Evolutionary conservation across 2,888 invertebrate species (phyloP), one percentile per base, ranked within the genome.

Genomic region (Elmis aenea): DNA sequence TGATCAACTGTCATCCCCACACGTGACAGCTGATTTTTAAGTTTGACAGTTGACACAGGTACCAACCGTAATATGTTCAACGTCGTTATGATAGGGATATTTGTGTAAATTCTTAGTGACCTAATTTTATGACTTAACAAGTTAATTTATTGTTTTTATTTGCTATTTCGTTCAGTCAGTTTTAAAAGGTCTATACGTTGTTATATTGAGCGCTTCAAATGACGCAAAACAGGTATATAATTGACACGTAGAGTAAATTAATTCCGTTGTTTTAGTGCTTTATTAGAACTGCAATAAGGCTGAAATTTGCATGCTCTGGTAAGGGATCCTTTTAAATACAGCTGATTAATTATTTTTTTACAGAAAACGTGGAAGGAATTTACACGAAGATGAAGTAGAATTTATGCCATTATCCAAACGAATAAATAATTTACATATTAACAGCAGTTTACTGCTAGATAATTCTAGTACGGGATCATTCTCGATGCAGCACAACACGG

Each of bases 321-420:
- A n/a, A 5, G 6, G 18, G 10, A 26, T 26, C 27, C 16, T 26
- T 6, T 21, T 8, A 2, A 6, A 9, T 9, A 26, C 33, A 33
- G 33, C 33, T 33, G 33, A 28, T 27, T 13, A 29, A 33, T 31
- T 38, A 34, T 44, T 48, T 38, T 44, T 34, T 71, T 73, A 38
- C 64, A 89, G 89, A 60, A 89, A 90, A 74, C 76, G 89, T 50
- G 76, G 79, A 29, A 75, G 86, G 40, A 81, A 81, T 59, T 54
- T 64, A 13, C 69, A 70, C 22, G 85, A 87, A 57, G 87, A 88
- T 51, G 76, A 77, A 46, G 73, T 76, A 20, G 90, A 90, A 59
- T 90, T 89, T 56, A 83, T 86, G 75, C 91, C 92, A 33, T 68
- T 92, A 32, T 90, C 90, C 8, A 92, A 92, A 66, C 76, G 91